Base-by-base conservation (phyloP, 1,140 invertebrate genomes). In the Heliconius melpomene region DNA sequence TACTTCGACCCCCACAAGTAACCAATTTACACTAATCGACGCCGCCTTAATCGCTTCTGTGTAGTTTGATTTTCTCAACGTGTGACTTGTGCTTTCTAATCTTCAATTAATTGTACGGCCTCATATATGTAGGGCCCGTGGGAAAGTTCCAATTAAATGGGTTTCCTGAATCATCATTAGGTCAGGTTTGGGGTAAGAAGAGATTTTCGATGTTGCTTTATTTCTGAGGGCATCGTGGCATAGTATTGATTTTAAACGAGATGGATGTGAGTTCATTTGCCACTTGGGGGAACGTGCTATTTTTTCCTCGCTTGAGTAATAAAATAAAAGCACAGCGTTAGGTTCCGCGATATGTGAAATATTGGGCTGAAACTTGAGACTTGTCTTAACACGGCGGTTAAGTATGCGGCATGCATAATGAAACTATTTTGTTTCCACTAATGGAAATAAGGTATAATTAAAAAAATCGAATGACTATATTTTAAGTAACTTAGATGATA, bases 11-110 rank as follows among this genome's bases (percentile, higher is more conserved):
- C 29, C 9, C 11, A 66, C 26, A 26, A 66, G 74, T 75, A 75
- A 78, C 71, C 77, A 72, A 78, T 78, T 57, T 54, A 54, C 66
- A 54, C 70, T 73, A 78, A 78, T 78, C 77, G 70, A 54, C 77
- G 71, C 26, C 2, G 52, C 71, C 50, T 72, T 73, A 72, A 72
- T 72, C 71, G 57, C 77, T 78, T 78, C 70, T 38, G 50, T 36
- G 50, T 66, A 78, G 77, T 50, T 73, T 73, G 46, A 77, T 70
- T 77, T 77, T 72, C 77, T 78, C 77, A 57, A 78, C 71, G 46
- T 78, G 46, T 46, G 60, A 38, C 75, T 73, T 73, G 20, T 66
- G 23, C 60, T 26, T 66, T 66, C 60, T 66, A 66, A 78, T 72
- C 70, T 78, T 20, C 18, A 16, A 75, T 71, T 78, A 72, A 78